phyloP scores from a whole-genome alignment of 2,113 vertebrate genomes.

The Megaleporinus macrocephalus region DNA sequence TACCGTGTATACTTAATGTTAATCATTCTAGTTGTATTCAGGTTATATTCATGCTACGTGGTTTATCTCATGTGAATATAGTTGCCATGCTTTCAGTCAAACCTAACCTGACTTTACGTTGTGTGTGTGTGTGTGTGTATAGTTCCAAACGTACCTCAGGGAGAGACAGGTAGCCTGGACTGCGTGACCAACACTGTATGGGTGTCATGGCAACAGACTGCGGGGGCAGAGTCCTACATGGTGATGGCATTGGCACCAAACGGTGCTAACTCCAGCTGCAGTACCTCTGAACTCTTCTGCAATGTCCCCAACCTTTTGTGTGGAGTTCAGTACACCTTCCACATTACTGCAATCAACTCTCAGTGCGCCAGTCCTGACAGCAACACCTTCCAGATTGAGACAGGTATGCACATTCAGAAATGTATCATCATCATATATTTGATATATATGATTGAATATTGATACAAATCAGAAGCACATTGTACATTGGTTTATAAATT shows the following conservation, averaged over 20 bases:
- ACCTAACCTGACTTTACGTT: background rate
- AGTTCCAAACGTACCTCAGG: constrained; percentile 75
- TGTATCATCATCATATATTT: too few species aligned
- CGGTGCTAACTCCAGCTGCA: constrained; percentile 66
- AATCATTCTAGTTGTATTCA: too few species aligned
- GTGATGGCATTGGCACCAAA: constrained; percentile 57
- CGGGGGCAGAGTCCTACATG: constrained; percentile 63
- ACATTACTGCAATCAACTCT: constrained; percentile 66
- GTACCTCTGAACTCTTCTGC: constrained; percentile 57
- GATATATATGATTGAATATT: too few species aligned
- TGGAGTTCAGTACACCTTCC: constrained; percentile 71
- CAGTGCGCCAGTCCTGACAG: constrained; percentile 68
- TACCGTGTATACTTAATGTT: too few species aligned
- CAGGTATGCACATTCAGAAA: constrained; percentile 62
- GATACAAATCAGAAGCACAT: too few species aligned
- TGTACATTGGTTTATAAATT: too few species aligned
- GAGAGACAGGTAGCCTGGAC: constrained; percentile 63
- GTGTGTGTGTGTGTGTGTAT: constrained; percentile 35
- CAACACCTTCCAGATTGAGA: constrained; percentile 66
- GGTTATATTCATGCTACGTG: too few species aligned
- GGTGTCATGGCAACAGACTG: constrained; percentile 66
- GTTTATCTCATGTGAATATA: background rate
- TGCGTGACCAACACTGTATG: constrained; percentile 74
- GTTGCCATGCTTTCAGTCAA: too few species aligned
- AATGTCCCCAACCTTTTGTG: constrained; percentile 70